Conservation (phyloP, 2,113 vertebrate species). For the Andinoacara biseriatus region DNA sequence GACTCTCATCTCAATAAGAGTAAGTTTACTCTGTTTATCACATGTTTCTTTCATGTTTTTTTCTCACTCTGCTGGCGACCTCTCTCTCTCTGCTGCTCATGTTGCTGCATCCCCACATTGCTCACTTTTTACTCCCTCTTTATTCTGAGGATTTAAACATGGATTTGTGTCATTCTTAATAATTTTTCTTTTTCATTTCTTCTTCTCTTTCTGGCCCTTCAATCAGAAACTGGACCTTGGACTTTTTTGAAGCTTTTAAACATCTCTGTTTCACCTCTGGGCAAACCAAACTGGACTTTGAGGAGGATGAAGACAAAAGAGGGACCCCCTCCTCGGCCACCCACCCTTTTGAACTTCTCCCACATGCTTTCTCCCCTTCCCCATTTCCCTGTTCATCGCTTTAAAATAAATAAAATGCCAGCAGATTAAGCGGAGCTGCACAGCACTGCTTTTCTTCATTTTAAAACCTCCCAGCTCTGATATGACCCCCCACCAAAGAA, state of each 20-base stretch:
- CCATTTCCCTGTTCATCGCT: neutral
- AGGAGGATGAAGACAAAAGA: constrained; percentile 29
- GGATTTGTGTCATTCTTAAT: neutral
- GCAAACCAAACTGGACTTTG: constrained; percentile 39
- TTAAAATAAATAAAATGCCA: constrained; percentile 45
- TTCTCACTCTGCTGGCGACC: neutral
- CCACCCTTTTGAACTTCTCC: constrained; percentile 28
- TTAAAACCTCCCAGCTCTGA: constrained; percentile 21
- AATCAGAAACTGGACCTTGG: constrained; percentile 45
- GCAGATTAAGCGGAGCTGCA: constrained; percentile 31
- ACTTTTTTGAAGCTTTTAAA: neutral
- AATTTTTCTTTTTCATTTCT: neutral
- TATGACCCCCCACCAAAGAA: constrained; percentile 35
- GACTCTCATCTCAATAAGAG: constrained; percentile 42
- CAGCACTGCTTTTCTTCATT: neutral
- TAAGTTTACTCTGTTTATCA: constrained; percentile 45
- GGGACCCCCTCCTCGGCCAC: neutral
- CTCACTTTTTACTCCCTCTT: constrained; percentile 15
- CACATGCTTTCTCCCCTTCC: constrained; percentile 15
- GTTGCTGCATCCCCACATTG: neutral
- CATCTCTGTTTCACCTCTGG: constrained; percentile 40
- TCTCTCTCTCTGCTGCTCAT: constrained; percentile 2
- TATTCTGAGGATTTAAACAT: neutral
- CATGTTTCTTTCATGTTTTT: neutral
- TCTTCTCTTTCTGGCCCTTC: neutral